phyloP scores from a whole-genome alignment of 2,888 invertebrate genomes.

The Elgonia sp. region DNA sequence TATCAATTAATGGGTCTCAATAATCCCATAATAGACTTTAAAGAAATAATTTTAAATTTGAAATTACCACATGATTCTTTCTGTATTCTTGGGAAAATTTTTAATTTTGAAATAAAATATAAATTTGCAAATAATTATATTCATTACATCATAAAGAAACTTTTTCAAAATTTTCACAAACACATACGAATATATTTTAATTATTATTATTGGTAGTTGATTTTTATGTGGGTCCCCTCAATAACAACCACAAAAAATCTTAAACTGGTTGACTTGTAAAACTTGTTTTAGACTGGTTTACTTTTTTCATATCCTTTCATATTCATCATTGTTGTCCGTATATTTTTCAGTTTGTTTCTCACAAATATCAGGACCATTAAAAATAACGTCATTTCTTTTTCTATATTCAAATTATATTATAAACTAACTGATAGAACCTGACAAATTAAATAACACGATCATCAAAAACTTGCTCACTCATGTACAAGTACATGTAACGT shows the following conservation, averaged over 20 bases:
- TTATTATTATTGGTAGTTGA: constrained; percentile 7
- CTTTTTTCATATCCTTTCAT: constrained; percentile 57
- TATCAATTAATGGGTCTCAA: too few relatives aligned
- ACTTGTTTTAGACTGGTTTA: constrained; percentile 64
- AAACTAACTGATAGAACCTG: background rate
- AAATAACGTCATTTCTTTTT: constrained; percentile 2
- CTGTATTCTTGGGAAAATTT: too few relatives aligned
- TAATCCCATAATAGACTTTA: too few relatives aligned
- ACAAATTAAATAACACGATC: background rate
- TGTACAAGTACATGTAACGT: background rate
- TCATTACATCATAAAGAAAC: too few relatives aligned
- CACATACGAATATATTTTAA: constrained; percentile 11
- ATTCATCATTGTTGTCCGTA: constrained; percentile 46
- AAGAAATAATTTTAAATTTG: too few relatives aligned
- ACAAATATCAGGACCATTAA: constrained; percentile 28
- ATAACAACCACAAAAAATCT: constrained; percentile 38
- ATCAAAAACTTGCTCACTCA: background rate
- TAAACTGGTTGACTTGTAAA: constrained; percentile 51
- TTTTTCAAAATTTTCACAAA: too few relatives aligned
- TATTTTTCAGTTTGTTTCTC: constrained; percentile 41
- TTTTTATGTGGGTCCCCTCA: constrained; percentile 13
- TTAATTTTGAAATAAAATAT: too few relatives aligned
- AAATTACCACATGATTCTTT: too few relatives aligned
- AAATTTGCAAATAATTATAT: too few relatives aligned
- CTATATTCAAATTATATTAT: background rate